Percentiles rank a stretch among this genome's conserved stretches.
Evolutionary conservation across 1,140 invertebrate species (phyloP).

Genomic region (Drosophila varians): DNA sequence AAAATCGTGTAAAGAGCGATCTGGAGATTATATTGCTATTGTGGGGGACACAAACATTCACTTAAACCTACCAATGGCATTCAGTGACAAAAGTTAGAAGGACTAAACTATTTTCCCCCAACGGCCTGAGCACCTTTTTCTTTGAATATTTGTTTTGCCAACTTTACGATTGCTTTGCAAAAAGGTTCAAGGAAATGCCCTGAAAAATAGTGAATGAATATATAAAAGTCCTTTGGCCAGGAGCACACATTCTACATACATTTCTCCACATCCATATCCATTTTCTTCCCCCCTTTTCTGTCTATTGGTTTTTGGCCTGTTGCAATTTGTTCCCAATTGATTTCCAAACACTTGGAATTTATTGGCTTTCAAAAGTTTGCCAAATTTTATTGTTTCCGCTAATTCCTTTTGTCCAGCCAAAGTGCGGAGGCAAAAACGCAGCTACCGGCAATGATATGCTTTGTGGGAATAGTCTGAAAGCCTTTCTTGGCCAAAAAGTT

Average conservation of each 20-base stretch:
- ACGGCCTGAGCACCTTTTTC: conserved; percentile 66
- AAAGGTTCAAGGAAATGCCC: conserved; percentile 50
- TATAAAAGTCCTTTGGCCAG: conserved; percentile 13
- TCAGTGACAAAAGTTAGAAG: conserved; percentile 73
- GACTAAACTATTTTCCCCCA: conserved; percentile 69
- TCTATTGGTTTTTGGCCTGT: conserved; percentile 56
- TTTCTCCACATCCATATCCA: conserved; percentile 27
- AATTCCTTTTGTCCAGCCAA: conserved; percentile 73
- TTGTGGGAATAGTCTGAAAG: neutral
- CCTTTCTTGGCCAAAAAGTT: conserved; percentile 31
- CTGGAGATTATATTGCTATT: conserved; percentile 54
- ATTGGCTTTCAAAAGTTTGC: conserved; percentile 78
- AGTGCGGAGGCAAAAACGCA: conserved; percentile 8
- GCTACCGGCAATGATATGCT: conserved; percentile 5
- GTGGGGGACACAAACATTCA: conserved; percentile 23
- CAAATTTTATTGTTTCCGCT: conserved; percentile 79
- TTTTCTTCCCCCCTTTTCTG: conserved; percentile 20
- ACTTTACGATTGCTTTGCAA: conserved; percentile 67
- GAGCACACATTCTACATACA: conserved; percentile 16
- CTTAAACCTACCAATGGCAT: conserved; percentile 23
- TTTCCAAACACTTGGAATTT: conserved; percentile 78
- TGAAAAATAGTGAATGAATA: conserved; percentile 8
- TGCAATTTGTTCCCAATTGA: conserved; percentile 80
- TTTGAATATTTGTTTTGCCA: conserved; percentile 77
- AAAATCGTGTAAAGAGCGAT: conserved; percentile 1